Evolutionary conservation across 2,113 vertebrate genomes (phyloP).

Genomic region (Craseonycteris thonglongyai): DNA sequence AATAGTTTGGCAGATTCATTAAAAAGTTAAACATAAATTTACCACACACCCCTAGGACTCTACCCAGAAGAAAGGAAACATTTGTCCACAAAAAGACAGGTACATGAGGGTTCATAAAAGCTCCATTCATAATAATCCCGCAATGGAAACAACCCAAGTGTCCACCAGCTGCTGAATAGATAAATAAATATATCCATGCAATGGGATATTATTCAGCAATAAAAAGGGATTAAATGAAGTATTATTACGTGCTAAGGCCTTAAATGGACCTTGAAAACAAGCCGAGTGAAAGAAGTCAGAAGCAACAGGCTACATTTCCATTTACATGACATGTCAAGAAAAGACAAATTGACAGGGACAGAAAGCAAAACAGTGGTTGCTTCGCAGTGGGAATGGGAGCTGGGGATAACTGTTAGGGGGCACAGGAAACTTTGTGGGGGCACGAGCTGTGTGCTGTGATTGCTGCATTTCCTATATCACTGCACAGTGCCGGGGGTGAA

Average conservation of each 20-base stretch:
- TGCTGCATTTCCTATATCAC: neutral
- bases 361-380: neutral
- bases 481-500: neutral
- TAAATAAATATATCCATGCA: neutral
- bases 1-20: neutral
- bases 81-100: neutral
- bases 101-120: neutral
- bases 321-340: neutral
- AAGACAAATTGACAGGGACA: neutral
- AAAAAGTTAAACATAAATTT: neutral
- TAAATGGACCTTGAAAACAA: neutral
- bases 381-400: neutral
- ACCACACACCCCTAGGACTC: neutral
- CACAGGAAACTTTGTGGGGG: neutral
- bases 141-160: neutral
- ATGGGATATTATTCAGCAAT: neutral
- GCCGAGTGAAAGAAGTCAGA: neutral
- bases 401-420: neutral
- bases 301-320: neutral
- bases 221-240: neutral
- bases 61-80: neutral
- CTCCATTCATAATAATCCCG: neutral
- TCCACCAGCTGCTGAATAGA: neutral
- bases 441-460: neutral
- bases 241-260: neutral